A percentile compares a stretch with the other conserved stretches of the same genome.
Conservation (phyloP, 2,113 vertebrate species). For the Notothenia rossii region DNA sequence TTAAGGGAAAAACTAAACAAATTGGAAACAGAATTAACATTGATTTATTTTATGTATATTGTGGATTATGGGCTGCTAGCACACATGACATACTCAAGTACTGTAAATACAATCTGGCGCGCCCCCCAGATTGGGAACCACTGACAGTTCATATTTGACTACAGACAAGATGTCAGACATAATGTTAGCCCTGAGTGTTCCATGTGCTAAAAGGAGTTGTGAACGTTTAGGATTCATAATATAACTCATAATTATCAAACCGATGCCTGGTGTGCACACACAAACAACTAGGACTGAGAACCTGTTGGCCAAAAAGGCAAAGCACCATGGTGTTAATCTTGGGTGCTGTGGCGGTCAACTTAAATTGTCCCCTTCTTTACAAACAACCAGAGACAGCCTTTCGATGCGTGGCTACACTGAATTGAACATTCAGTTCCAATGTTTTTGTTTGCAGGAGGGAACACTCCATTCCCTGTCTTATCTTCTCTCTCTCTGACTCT, state of each 20-base stretch:
- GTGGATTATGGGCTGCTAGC: too few relatives aligned
- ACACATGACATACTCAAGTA: too few relatives aligned
- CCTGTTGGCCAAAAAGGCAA: not conserved
- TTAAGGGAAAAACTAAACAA: too few relatives aligned
- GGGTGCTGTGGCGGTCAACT: not conserved
- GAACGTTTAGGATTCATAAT: not conserved
- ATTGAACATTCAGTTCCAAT: slow-evolving; percentile 22
- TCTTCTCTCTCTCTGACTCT: slow-evolving; percentile 21
- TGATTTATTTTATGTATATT: too few relatives aligned
- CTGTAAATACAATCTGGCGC: too few relatives aligned
- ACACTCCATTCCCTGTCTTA: slow-evolving; percentile 6
- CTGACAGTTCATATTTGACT: too few relatives aligned
- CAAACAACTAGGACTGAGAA: not conserved
- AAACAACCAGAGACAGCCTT: not conserved
- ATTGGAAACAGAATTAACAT: too few relatives aligned
- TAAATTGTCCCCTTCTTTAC: not conserved
- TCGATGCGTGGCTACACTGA: slow-evolving; percentile 14
- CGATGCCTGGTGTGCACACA: not conserved
- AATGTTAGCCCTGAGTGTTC: too few relatives aligned
- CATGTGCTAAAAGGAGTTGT: not conserved
- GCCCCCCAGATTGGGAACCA: too few relatives aligned
- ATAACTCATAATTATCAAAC: not conserved
- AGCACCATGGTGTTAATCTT: too few relatives aligned
- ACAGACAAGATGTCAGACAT: too few relatives aligned
- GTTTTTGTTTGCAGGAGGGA: slow-evolving; percentile 22